Evolutionary conservation across 2,113 vertebrate species (phyloP), one percentile per base, ranked within the genome.

Genomic region (Hypomesus transpacificus): DNA sequence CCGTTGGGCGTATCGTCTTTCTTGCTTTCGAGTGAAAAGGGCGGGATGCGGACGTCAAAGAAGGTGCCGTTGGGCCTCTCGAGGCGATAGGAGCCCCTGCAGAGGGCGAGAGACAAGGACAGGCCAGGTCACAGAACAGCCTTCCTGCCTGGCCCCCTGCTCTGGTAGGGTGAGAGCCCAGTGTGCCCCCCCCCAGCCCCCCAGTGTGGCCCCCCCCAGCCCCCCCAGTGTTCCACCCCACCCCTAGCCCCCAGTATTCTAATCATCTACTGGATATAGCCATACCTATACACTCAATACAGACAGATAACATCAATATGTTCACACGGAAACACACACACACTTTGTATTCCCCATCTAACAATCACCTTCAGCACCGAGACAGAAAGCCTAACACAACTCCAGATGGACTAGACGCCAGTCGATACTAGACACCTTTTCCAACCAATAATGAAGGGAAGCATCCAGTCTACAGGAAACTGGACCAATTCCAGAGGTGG

Each of bases 21-120:
- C 89, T 94, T 96, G 92, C 94, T 95, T 87, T 96, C 94, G 87
- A 96, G 88, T 46, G 94, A 96, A 86, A 96, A 96, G 64, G 94
- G 94, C 62, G 94, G 94, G 87, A 96, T 95, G 85, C 94, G 92
- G 85, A 95, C 94, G 74, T 95, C 94, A 63, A 96, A 95, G 83
- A 94, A 93, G 88, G 94, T 95, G 74, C 93, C 92, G 80, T 94
- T 93, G n/a, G 93, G 92, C 80, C 92, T 93, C 89, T 96, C 94
- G 28, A 95, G 93, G 57, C 94, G 92, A 84, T 95, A 96, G 6
- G 94, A 95, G 62, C 94, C 94, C 94, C 94, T 95, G 82, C 61
- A 75, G 53, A 75, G 72, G 74, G 74, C 58, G 71, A 83, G 71
- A 83, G 65, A 84, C 26, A 79, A 76, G 60, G 73, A 70, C 70